Evolutionary conservation across 2,888 invertebrate species (phyloP).

Genomic region (Portevinia maculata): DNA sequence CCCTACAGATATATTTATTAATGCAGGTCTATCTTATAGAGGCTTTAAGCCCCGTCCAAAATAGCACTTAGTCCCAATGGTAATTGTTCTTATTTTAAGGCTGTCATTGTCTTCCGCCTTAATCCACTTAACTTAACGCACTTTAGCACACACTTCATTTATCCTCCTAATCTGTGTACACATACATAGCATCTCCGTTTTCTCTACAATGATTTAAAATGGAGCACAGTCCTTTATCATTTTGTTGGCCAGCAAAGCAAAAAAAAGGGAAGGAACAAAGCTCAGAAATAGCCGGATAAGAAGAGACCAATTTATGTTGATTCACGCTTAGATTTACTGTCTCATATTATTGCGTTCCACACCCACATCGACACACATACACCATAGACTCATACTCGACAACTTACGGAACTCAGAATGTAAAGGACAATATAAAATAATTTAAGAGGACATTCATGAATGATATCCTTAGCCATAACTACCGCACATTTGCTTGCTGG

Average conservation of each 20-base stretch:
- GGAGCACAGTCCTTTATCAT: constrained; percentile 43
- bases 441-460: constrained; percentile 72
- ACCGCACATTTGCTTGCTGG: constrained; percentile 37
- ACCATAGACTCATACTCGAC: constrained; percentile 16
- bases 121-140: constrained; percentile 41
- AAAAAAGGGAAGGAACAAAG: background rate
- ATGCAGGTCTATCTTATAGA: no score
- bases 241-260: background rate
- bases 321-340: constrained; percentile 69
- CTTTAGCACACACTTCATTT: constrained; percentile 44
- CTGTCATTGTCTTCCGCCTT: background rate
- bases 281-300: constrained; percentile 57
- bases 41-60: no score
- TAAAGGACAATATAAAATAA: constrained; percentile 73
- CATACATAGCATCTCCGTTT: background rate
- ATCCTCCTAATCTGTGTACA: constrained; percentile 27
- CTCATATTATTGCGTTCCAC: constrained; percentile 68
- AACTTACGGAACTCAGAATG: constrained; percentile 14
- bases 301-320: constrained; percentile 70
- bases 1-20: no score
- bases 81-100: background rate
- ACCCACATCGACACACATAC: constrained; percentile 1
- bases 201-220: constrained; percentile 32
- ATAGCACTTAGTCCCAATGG: no score
- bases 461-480: constrained; percentile 67